Percentiles rank a stretch among this genome's conserved stretches.
Conservation (phyloP, 2,113 vertebrate genomes). For the Phyllostomus discolor region DNA sequence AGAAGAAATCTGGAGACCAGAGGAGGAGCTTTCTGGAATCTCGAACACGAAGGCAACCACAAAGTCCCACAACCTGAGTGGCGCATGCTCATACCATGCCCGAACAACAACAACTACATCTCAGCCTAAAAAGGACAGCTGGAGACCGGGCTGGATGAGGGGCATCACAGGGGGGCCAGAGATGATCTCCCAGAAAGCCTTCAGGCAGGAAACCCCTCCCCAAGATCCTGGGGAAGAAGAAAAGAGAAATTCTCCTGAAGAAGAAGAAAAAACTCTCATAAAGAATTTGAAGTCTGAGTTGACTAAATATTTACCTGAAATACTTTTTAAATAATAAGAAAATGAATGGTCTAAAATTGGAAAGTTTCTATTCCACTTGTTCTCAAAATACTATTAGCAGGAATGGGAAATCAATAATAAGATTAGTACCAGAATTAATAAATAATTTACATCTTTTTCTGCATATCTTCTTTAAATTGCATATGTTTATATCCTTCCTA, state of each 20-base stretch:
- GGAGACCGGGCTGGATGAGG: neutral
- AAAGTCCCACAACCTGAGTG: neutral
- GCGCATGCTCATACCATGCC: too few species aligned
- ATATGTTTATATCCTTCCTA: neutral
- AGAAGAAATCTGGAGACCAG: neutral
- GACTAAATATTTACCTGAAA: neutral
- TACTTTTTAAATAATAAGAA: neutral
- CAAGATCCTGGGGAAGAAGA: neutral
- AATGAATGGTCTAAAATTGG: neutral
- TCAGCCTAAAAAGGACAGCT: neutral
- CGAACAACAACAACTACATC: fast-evolving
- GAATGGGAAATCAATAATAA: neutral
- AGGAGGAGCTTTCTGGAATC: neutral
- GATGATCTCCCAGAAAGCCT: neutral
- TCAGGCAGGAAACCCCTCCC: neutral
- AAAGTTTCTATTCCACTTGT: neutral
- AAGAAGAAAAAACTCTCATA: neutral
- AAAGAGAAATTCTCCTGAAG: neutral
- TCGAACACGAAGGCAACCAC: neutral
- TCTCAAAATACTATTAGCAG: neutral
- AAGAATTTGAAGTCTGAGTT: neutral
- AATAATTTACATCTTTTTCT: neutral
- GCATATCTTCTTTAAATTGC: neutral
- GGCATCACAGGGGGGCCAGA: neutral
- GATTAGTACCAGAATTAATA: neutral